Evolutionary conservation across 2,797 vertebrate genomes (phyloP), one percentile per base, ranked within the genome.

Genomic region (Gymnothorax javanicus): DNA sequence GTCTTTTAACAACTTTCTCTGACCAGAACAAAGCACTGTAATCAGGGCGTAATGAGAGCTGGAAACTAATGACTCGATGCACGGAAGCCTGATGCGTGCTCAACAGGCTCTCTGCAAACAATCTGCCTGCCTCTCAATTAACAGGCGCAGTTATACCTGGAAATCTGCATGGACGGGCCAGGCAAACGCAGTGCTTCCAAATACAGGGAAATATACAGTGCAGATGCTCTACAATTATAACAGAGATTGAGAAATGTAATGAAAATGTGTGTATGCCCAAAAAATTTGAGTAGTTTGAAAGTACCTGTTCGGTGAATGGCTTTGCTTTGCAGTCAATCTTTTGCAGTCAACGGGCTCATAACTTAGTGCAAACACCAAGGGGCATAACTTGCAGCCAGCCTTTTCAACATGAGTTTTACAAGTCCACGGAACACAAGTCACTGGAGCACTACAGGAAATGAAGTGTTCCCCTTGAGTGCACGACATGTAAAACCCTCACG

Each of bases 61-160:
- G 84, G 86, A 83, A 87, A 88, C 88, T 81, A 90, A 89, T 88
- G 90, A 89, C 89, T 89, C 90, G 90, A 92, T 87, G 88, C 7
- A 43, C 4, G 50, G 1, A 57, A 56, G 64, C 87, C 6, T 67
- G 89, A 90, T 91, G 91, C 90, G 91, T 89, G 91, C 91, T 91
- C 93, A 91, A 93, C 94, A 94, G 94, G 88, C 89, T 90, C 88
- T 91, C 64, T 52, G 92, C 93, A 94, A 94, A 94, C 91, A 94
- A 90, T 89, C 91, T 91, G 59, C 79, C 89, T 84, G 85, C 86
- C 88, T 92, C 91, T 91, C 89, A 56, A 75, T 86, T 86, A 90
- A 88, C 87, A 89, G 69, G 62, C 87, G 89, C 89, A 85, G 87
- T 88, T 92, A 59, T 90, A 89, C 88, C 88, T 86, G 87, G 69